These are phyloP conservation scores for Scomber colias DNA, from an alignment of 2,113 vertebrate genomes.

Conservation along the genomic window DNA sequence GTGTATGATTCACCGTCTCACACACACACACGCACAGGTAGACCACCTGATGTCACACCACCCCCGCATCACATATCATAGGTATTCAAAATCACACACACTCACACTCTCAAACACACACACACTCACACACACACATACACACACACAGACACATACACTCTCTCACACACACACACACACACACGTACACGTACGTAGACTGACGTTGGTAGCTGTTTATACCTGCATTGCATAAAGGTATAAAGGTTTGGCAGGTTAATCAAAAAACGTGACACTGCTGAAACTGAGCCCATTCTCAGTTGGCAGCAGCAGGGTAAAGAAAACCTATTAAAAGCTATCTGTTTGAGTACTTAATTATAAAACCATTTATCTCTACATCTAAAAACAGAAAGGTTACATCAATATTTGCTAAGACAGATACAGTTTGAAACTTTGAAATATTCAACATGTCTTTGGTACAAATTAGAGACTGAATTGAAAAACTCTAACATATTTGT, in stretches of 20 bases:
- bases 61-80: background rate
- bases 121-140: background rate
- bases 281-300: background rate
- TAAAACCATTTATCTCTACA: background rate
- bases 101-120: background rate
- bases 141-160: background rate
- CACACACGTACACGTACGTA: background rate
- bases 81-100: background rate
- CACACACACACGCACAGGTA: slow-evolving; percentile 34
- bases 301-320: background rate
- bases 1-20: slow-evolving; percentile 41
- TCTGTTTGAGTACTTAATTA: background rate
- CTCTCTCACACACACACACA: background rate
- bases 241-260: background rate
- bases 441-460: background rate
- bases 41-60: slow-evolving; percentile 36
- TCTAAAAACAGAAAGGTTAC: too few relatives aligned
- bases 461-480: background rate
- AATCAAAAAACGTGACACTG: background rate
- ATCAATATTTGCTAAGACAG: too few relatives aligned
- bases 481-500: background rate
- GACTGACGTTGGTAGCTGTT: background rate
- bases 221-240: background rate
- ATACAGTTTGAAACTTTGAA: too few relatives aligned
- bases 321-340: background rate